These are phyloP conservation scores for Spinus olivaceus DNA, from an alignment of 2,797 vertebrate species.

Conservation along the genomic window DNA sequence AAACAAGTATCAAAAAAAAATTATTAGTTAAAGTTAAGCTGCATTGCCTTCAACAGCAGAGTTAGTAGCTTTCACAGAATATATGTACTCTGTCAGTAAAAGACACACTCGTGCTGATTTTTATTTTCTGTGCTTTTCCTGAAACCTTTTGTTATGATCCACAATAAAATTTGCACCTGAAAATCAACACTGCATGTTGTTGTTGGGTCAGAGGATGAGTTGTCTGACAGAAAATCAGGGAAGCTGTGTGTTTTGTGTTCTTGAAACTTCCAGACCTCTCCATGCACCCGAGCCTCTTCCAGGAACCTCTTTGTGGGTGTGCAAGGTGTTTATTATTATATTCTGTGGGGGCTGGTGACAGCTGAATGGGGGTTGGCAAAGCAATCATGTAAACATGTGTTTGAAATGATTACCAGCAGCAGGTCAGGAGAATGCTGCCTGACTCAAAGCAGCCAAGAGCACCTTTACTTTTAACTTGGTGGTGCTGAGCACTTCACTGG, in stretches of 20 bases:
- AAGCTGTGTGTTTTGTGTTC: background rate
- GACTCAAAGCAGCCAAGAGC: background rate
- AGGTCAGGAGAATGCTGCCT: background rate
- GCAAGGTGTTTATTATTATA: constrained; percentile 31
- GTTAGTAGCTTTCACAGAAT: background rate
- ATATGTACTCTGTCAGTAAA: background rate
- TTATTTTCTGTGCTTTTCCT: constrained; percentile 4
- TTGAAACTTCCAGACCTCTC: background rate
- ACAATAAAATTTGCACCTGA: constrained; percentile 60
- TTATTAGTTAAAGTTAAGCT: background rate
- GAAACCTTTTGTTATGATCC: constrained; percentile 19
- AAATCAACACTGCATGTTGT: background rate
- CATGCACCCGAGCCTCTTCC: background rate
- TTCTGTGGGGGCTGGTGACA: constrained; percentile 37
- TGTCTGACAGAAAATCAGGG: background rate
- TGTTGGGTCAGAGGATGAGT: background rate
- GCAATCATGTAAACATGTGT: background rate
- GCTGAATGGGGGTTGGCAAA: constrained; percentile 42
- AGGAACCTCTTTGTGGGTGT: background rate
- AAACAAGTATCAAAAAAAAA: background rate
- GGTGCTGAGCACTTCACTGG: background rate
- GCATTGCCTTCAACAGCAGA: background rate
- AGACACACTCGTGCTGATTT: background rate
- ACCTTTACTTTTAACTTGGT: background rate
- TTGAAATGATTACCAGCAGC: constrained; percentile 5